A percentile compares a stretch with the other conserved stretches of the same genome.
These are phyloP conservation scores for Eolophus roseicapilla DNA, from an alignment of 2,113 vertebrate species.

Conservation along the genomic window DNA sequence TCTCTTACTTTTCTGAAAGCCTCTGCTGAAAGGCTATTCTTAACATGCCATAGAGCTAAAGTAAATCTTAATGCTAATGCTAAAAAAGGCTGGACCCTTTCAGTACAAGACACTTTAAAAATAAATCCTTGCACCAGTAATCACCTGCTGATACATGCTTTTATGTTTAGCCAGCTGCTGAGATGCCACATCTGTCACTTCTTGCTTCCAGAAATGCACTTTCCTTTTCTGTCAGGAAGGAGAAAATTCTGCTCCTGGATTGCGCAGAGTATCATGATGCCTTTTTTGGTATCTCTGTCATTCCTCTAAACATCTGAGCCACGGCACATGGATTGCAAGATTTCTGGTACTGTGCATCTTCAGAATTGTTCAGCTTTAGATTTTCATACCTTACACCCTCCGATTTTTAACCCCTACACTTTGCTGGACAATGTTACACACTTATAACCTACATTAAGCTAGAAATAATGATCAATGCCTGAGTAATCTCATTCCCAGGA, in stretches of 20 bases:
- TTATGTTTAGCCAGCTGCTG: constrained; percentile 54
- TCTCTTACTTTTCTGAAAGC: neutral
- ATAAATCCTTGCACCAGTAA: constrained; percentile 17
- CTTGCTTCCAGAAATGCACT: constrained; percentile 13
- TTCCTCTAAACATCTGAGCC: neutral
- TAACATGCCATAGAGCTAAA: neutral
- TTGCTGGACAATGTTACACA: neutral
- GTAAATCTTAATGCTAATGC: neutral
- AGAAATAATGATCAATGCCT: neutral
- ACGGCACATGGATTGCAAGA: neutral
- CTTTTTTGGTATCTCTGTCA: constrained; percentile 61
- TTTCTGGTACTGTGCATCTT: neutral
- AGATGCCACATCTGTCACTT: constrained; percentile 56
- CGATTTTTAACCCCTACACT: neutral
- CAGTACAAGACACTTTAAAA: constrained; percentile 17
- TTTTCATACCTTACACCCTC: neutral
- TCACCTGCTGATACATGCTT: constrained; percentile 36
- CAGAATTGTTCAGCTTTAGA: neutral
- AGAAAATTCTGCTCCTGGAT: constrained; percentile 28
- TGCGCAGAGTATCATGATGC: neutral
- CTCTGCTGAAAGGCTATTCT: constrained; percentile 12
- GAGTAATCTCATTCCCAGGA: neutral
- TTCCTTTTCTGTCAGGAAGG: constrained; percentile 45
- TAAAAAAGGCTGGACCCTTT: neutral
- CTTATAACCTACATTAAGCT: neutral